phyloP scores from a whole-genome alignment of 2,113 vertebrate genomes.

The Orycteropus afer region DNA sequence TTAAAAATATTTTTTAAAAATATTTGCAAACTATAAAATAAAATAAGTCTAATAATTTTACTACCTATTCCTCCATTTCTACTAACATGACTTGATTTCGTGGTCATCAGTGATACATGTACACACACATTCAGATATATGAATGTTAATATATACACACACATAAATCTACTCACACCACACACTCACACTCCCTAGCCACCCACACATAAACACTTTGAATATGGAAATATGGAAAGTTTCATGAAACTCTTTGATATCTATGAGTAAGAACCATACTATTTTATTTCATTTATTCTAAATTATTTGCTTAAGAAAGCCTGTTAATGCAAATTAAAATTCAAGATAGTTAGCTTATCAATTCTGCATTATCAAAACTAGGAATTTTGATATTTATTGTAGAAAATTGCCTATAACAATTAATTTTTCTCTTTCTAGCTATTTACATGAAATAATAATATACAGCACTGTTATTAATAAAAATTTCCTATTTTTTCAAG shows the following conservation, averaged over 20 bases:
- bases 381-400: slow-evolving; percentile 25
- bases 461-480: slow-evolving; percentile 31
- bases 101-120: neutral
- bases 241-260: neutral
- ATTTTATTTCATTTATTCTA: neutral
- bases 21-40: neutral
- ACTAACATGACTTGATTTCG: neutral
- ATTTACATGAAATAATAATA: slow-evolving; percentile 57
- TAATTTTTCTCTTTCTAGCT: slow-evolving; percentile 36
- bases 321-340: slow-evolving; percentile 7
- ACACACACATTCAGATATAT: neutral
- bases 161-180: neutral
- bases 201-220: neutral
- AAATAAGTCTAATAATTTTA: neutral
- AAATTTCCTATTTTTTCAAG: slow-evolving; percentile 59
- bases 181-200: neutral
- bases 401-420: slow-evolving; percentile 51
- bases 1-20: neutral
- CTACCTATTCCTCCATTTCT: neutral
- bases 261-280: neutral
- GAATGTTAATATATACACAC: neutral
- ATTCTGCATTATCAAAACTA: neutral
- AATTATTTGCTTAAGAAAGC: neutral
- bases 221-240: neutral
- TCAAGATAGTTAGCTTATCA: neutral